phyloP scores from a whole-genome alignment of 1,140 invertebrate species.

The Eurosta solidaginis region DNA sequence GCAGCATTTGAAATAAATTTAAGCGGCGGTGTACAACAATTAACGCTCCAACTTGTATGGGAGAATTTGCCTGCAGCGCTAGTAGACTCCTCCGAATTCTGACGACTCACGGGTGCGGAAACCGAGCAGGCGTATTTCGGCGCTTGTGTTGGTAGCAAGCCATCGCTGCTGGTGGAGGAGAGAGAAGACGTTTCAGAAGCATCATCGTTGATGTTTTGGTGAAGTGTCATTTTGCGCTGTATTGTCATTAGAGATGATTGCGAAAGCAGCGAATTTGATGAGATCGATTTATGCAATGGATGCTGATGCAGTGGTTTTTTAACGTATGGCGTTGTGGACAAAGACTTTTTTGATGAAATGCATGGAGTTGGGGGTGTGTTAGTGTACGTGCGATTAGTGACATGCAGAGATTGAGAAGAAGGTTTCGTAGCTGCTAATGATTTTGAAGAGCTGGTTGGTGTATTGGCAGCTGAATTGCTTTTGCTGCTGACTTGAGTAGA shows the following conservation, averaged over 20 bases:
- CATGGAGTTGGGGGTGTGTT: not conserved
- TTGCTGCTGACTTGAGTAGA: constrained; percentile 30
- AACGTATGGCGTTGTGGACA: constrained; percentile 22
- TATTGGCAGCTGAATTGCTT: not conserved
- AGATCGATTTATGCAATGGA: constrained; percentile 55
- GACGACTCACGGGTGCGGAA: constrained; percentile 51
- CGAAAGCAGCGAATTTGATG: constrained; percentile 49
- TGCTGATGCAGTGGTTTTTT: constrained; percentile 36
- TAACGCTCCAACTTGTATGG: constrained; percentile 40
- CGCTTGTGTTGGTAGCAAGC: constrained; percentile 26
- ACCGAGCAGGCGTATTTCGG: constrained; percentile 31
- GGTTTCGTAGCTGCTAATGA: constrained; percentile 37
- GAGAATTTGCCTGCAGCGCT: not conserved
- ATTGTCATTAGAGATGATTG: not conserved
- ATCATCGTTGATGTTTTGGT: not conserved
- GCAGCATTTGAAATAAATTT: constrained; percentile 48
- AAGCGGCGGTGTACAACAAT: constrained; percentile 47
- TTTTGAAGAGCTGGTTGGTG: constrained; percentile 33
- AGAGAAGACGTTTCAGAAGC: constrained; percentile 25
- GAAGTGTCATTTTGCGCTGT: constrained; percentile 10
- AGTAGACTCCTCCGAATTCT: constrained; percentile 39
- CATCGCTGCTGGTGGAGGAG: constrained; percentile 40
- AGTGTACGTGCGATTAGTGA: not conserved
- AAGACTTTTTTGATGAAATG: constrained; percentile 39
- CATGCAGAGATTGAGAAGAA: not conserved